Evolutionary conservation across 2,797 vertebrate species (phyloP).

Genomic region (Sphenodon punctatus): DNA sequence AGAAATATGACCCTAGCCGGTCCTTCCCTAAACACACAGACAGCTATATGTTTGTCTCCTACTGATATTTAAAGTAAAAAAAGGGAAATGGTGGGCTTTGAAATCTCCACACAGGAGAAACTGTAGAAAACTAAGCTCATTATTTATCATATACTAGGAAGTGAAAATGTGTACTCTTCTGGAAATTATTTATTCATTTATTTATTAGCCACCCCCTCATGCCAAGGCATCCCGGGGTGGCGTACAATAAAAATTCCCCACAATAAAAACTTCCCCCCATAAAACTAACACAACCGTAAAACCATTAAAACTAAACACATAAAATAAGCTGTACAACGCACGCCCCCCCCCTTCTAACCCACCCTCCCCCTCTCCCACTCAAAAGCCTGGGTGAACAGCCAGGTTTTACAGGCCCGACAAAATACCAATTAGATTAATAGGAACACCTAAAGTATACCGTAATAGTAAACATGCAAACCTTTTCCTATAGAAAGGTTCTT

Average conservation of each 20-base stretch:
- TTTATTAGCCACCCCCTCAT: no score
- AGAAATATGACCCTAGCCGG: background rate
- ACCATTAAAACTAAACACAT: no score
- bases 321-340: no score
- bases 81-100: conserved; percentile 22
- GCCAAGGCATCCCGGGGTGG: no score
- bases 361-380: no score
- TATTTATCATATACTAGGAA: conserved; percentile 22
- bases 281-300: no score
- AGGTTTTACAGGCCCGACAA: no score
- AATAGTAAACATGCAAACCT: conserved; percentile 18
- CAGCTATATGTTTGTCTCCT: background rate
- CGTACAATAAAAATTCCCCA: no score
- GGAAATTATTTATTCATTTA: no score
- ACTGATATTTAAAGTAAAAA: conserved; percentile 4
- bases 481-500: conserved; percentile 19
- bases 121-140: conserved; percentile 21
- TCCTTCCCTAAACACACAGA: background rate
- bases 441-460: conserved; percentile 14
- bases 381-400: no score
- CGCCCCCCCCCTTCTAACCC: no score
- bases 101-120: conserved; percentile 8
- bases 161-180: conserved; percentile 13
- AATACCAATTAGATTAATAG: conserved; percentile 33
- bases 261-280: no score